Base-by-base conservation (phyloP, 2,797 vertebrate genomes). In the Erpetoichthys calabaricus region DNA sequence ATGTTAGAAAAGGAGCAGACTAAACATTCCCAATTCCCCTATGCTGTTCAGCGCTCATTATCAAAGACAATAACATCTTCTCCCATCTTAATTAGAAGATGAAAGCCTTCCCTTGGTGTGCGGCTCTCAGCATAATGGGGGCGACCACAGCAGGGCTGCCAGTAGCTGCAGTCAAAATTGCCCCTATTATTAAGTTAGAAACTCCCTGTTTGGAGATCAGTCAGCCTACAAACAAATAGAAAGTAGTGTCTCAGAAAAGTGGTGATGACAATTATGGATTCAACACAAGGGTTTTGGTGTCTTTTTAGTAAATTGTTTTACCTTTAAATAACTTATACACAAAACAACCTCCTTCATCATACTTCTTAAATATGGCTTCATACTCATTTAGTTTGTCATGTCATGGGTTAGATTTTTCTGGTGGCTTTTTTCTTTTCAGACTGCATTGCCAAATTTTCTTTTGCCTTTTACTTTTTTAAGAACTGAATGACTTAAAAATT, bases 61-160 rank as follows among this genome's bases (percentile, higher is more conserved):
- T 85, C 81, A 86, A 83, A 83, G 78, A 78, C 80, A 82, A 80
- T 81, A 78, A 76, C 73, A 74, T 63, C 80, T 74, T 83, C 82
- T 84, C 83, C 77, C 76, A 73, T 74, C 75, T 75, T 84, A 82
- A 85, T 79, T 79, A 77, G 72, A 67, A 81, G 75, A 84, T 83
- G 78, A 83, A 76, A 80, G 71, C 42, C 43, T 49, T 4, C 42
- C 45, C 44, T 51, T 68, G 45, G 7, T 49, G 47, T 62, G 10
- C 45, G 54, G 61, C 59, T 57, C 25, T 25, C 25, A 25, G 25
- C 25, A 25, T 42, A 42, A 57, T 45, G 41, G 51, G 2, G 47
- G 47, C 50, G 56, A 59, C 53, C 51, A 49, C 47, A 25, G 25
- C 25, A 25, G 25, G 25, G 25, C 25, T 25, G 25, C 25, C 25